phyloP scores from a whole-genome alignment of 1,140 invertebrate species.

The Bombus waltoni region DNA sequence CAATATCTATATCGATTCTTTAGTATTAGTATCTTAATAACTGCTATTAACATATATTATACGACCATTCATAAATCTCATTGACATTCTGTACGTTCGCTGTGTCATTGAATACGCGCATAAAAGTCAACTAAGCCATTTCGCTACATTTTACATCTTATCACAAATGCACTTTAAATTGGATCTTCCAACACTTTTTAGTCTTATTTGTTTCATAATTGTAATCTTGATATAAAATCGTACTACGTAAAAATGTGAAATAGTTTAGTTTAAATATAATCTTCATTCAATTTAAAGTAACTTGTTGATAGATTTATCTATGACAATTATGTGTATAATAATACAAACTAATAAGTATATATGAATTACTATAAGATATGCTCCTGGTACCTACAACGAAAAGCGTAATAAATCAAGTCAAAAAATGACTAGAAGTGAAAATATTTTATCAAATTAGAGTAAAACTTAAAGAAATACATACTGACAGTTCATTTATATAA shows the following conservation, averaged over 20 bases:
- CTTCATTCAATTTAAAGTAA: background rate
- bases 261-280: background rate
- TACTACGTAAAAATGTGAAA: background rate
- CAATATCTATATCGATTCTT: background rate
- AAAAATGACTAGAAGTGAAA: background rate
- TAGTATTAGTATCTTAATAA: background rate
- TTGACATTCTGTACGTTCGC: constrained; percentile 11
- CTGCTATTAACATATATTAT: background rate
- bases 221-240: background rate
- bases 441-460: background rate
- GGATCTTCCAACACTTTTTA: background rate
- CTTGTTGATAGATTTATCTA: background rate
- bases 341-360: background rate
- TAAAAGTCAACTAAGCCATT: constrained; percentile 2
- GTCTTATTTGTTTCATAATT: background rate
- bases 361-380: background rate
- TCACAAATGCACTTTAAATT: background rate
- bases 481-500: background rate
- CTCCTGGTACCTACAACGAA: no score
- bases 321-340: background rate
- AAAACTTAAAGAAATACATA: background rate
- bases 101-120: background rate
- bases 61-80: constrained; percentile 34
- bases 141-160: background rate
- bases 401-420: no score